Evolutionary conservation across 2,797 vertebrate genomes (phyloP).

Genomic region (Brachyrhaphis roseni): DNA sequence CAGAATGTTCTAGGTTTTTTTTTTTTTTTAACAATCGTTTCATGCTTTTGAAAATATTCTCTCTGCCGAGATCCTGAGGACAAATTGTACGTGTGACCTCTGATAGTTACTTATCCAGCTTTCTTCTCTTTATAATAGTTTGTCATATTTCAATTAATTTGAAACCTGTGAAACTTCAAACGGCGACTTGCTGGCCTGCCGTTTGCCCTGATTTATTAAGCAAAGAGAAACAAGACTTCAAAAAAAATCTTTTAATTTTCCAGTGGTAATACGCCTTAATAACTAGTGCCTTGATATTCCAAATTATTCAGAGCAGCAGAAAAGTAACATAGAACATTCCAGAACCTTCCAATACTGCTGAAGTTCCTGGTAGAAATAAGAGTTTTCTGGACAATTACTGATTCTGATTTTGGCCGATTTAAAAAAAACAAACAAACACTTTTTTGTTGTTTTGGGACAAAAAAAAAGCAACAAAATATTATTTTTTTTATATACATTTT

Average conservation of each 20-base stretch:
- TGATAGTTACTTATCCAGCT: constrained; percentile 24
- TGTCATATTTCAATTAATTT: constrained; percentile 12
- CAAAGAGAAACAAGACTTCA: background rate
- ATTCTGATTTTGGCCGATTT: too few relatives aligned
- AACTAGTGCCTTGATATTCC: background rate
- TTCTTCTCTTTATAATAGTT: constrained; percentile 10
- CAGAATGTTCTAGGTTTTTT: constrained; percentile 2
- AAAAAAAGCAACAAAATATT: too few relatives aligned
- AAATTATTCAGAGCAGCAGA: background rate
- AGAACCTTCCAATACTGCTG: background rate
- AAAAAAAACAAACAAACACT: too few relatives aligned
- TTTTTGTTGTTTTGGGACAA: too few relatives aligned
- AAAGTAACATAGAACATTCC: background rate
- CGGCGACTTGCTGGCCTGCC: background rate
- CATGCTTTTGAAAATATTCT: constrained; percentile 6
- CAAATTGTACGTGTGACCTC: constrained; percentile 21
- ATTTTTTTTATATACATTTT: too few relatives aligned
- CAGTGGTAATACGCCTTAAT: background rate
- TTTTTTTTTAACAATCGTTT: background rate
- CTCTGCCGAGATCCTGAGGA: constrained; percentile 5
- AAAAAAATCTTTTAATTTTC: background rate
- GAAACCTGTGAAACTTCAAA: constrained; percentile 26
- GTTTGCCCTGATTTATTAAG: background rate
- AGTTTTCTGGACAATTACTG: too few relatives aligned
- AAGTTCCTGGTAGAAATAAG: too few relatives aligned